Base-by-base conservation (phyloP, 53 echinoderm and acorn worm species). In the Hippasteria phrygiana region DNA sequence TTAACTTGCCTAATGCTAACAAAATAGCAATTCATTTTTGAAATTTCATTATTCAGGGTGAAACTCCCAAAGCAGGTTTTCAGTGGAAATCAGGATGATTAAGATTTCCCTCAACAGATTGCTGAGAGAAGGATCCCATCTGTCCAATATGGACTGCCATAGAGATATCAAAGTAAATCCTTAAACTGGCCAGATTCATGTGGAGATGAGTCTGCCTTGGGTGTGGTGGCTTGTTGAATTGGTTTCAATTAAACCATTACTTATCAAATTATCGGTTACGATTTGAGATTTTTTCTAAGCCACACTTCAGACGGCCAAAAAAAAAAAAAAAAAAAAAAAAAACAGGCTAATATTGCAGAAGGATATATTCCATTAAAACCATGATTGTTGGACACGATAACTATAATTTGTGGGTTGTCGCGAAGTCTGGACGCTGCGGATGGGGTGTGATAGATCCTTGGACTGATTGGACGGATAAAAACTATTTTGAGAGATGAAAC, bases 201-300 rank as follows among this genome's bases (percentile, higher is more conserved):
- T 72, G 72, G 16, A 9, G 16, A 3, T 72, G 20, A 72, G 18
- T 42, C 18, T 10, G 1, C 31, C 1, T 5, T 6, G 80, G 80
- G 80, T 80, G 80, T 80, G 80, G 80, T 26, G 14, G 64, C 28
- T 43, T 17, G 14, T 62, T n/a, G 43, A 62, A 62, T 80, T 62
- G 64, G 2, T 24, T 16, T 14, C 22, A 43, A 80, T 42, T 35
- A 29, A 27, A 36, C 37, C 24, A n/a, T 64, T 43, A 80, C 63
- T 78, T 78, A 40, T 80, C 62, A 59, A 40, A 63, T 80, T 80
- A 80, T 80, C 80, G 31, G 48, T 47, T n/a, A 32, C 48, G 24
- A 75, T 48, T 18, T 74, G 46, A 74, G 45, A 74, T 47, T 17
- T 75, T 75, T 51, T 40, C 46, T 5, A 7, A 24, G 32, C 48